Percentiles rank a stretch among this genome's conserved stretches.
Evolutionary conservation across 2,888 invertebrate species (phyloP).

Genomic region (Lithophane ornitopus): DNA sequence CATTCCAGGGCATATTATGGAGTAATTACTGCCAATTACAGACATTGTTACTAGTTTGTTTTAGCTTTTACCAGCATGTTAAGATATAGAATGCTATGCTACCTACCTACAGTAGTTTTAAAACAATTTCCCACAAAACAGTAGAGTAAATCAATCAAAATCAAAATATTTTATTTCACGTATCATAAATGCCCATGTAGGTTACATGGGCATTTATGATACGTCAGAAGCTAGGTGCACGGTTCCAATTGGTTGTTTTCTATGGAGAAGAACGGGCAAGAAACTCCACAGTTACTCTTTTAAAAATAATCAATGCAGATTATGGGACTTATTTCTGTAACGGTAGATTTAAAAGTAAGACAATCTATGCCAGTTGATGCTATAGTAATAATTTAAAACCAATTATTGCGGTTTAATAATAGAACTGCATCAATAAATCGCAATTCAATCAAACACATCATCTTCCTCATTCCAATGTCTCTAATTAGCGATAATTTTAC

Average conservation of each 20-base stretch:
- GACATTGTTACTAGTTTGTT: background rate
- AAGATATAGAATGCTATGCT: background rate
- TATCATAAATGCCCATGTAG: too few species aligned
- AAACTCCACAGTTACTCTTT: too few species aligned
- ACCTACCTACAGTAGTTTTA: background rate
- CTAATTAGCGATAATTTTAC: slow-evolving; percentile 32
- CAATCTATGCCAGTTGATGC: background rate
- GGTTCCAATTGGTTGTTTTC: too few species aligned
- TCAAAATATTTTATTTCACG: too few species aligned
- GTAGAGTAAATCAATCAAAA: background rate
- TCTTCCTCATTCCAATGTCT: slow-evolving; percentile 32
- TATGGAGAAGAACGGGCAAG: too few species aligned
- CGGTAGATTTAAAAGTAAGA: background rate
- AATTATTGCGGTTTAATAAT: background rate
- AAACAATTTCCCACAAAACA: background rate
- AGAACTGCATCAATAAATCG: background rate
- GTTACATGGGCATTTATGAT: too few species aligned
- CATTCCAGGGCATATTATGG: background rate
- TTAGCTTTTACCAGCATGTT: background rate
- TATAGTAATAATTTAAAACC: background rate
- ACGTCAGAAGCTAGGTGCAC: too few species aligned
- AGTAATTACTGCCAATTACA: background rate
- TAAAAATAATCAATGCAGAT: too few species aligned
- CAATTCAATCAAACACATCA: background rate
- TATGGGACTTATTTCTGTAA: background rate